A percentile compares a stretch with the other conserved stretches of the same genome.
Conservation (phyloP, 37 sponge, comb jelly and placozoan genomes). For the Crambe crambe region DNA sequence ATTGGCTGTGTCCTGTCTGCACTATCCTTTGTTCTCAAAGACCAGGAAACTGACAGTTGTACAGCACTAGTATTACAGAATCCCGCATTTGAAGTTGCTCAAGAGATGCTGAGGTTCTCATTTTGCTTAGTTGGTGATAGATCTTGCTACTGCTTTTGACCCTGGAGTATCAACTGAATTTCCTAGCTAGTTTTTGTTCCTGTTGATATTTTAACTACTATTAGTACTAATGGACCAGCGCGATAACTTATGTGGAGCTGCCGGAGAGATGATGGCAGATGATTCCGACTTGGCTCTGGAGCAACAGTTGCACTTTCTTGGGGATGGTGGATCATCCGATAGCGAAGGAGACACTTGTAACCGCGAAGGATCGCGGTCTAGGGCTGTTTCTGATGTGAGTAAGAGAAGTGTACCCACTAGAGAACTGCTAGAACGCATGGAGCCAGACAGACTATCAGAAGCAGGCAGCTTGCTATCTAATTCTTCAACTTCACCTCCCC, state of each 20-base stretch:
- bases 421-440: not conserved
- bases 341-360: constrained; percentile 11
- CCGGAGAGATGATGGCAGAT: too few relatives aligned
- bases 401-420: not conserved
- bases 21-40: constrained; percentile 17
- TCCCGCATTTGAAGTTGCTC: too few relatives aligned
- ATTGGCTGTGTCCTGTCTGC: constrained; percentile 20
- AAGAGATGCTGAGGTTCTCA: too few relatives aligned
- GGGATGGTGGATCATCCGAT: constrained; percentile 11
- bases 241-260: too few relatives aligned
- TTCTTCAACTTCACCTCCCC: not conserved
- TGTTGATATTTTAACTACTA: too few relatives aligned
- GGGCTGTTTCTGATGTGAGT: not conserved
- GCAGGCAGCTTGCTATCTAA: not conserved
- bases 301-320: constrained; percentile 2
- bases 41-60: not conserved
- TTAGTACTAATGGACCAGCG: too few relatives aligned
- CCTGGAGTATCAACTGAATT: too few relatives aligned
- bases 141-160: too few relatives aligned
- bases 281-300: constrained; percentile 42
- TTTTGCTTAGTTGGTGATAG: too few relatives aligned
- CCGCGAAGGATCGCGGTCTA: too few relatives aligned
- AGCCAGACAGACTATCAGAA: not conserved
- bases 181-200: too few relatives aligned
- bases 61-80: too few relatives aligned